Base-by-base conservation (phyloP, 2,888 invertebrate genomes). In the Parnassius orleans region DNA sequence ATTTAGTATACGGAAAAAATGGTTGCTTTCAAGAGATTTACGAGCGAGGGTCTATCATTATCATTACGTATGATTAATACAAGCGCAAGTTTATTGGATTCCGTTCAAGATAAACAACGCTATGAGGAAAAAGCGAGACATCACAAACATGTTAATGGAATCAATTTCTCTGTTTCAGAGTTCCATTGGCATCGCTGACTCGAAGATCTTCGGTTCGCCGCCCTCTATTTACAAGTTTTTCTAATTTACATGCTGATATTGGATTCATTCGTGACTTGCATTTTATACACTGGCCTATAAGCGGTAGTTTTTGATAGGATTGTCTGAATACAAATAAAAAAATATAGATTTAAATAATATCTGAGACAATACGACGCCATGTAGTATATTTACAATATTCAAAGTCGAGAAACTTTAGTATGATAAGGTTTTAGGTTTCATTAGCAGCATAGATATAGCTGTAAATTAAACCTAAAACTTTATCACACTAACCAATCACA, bases 181-280 rank as follows among this genome's bases (percentile, higher is more conserved):
- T 61, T 64, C 69, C 63, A 64, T 60, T 61, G 48, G 12, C 64
- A 64, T 60, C 63, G 47, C 63, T 67, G 66, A 68, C 71, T 69
- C 65, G 68, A 69, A 67, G 68, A 67, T 65, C 72, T 70, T 70
- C 73, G 71, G 65, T 57, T 65, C 68, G 66, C 72, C 71, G 68
- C 72, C 67, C 70, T 69, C 67, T 76, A 85, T 86, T 86, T 83
- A 83, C 86, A 86, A 87, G 84, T 84, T 86, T 85, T 82, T 79
- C 77, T 77, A 82, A 87, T 86, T 79, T 80, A 77, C 78, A 77
- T 81, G 71, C 74, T 76, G 77, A 86, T 86, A 88, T 85, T 79
- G 79, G 76, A 70, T 72, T 73, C 68, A 79, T 75, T 72, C 89
- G 90, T 90, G 90, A 87, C 88, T 81, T 77, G 89, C 83, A 88